Evolutionary conservation across 2,113 vertebrate species (phyloP).

Genomic region (Cromileptes altivelis): DNA sequence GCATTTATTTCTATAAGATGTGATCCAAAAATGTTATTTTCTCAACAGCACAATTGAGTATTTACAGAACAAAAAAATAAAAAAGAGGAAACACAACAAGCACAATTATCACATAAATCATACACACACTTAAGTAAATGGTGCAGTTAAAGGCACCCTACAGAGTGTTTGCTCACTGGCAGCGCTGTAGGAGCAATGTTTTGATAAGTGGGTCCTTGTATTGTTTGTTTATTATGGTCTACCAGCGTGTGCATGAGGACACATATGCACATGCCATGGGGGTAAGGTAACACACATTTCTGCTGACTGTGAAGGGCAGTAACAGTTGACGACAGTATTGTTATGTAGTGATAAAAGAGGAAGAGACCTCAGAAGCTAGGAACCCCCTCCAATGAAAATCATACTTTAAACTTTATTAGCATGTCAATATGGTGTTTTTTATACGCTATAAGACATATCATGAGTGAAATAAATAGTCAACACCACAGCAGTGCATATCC

Average conservation of each 20-base stretch:
- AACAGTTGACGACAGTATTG: not conserved
- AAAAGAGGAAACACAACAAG: not conserved
- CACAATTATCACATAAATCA: not conserved
- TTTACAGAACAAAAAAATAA: not conserved
- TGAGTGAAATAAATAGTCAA: too few relatives aligned
- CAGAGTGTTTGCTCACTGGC: not conserved
- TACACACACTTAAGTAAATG: not conserved
- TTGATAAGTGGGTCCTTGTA: not conserved
- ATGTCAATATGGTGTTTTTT: too few relatives aligned
- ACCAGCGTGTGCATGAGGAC: not conserved
- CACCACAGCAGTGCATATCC: too few relatives aligned
- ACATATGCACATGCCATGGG: not conserved
- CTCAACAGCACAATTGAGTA: not conserved
- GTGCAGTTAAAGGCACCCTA: slow-evolving; percentile 3
- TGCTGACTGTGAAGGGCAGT: not conserved
- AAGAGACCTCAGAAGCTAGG: too few relatives aligned
- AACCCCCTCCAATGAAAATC: too few relatives aligned
- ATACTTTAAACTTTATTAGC: too few relatives aligned
- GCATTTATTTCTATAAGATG: not conserved
- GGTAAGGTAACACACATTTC: slow-evolving; percentile 8
- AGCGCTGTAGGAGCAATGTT: not conserved
- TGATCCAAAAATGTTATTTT: not conserved
- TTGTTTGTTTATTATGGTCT: slow-evolving; percentile 1
- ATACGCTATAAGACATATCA: too few relatives aligned
- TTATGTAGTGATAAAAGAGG: not conserved